A percentile compares a stretch with the other conserved stretches of the same genome.
Conservation (phyloP, 2,888 invertebrate genomes). For the Diloba caeruleocephala region DNA sequence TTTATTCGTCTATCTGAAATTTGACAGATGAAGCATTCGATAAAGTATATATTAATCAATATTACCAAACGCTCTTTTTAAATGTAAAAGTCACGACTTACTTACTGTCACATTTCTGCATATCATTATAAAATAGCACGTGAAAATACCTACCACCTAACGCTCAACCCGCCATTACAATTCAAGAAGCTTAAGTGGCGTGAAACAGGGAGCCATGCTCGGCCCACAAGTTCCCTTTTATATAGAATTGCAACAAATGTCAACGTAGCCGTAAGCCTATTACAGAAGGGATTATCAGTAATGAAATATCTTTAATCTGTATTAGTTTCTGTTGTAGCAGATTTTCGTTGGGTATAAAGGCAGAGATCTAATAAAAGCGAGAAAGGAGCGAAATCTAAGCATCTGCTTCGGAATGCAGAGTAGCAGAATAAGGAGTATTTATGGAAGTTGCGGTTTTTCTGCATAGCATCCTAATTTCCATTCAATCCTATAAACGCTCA, state of each 20-base stretch:
- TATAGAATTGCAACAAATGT: conserved; percentile 80
- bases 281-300: conserved; percentile 83
- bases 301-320: conserved; percentile 88
- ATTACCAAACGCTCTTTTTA: too few relatives aligned
- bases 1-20: too few relatives aligned
- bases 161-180: conserved; percentile 30
- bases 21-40: conserved; percentile 4
- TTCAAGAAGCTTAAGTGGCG: conserved; percentile 53
- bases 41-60: neutral
- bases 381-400: conserved; percentile 12
- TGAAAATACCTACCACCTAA: conserved; percentile 25
- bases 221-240: conserved; percentile 53
- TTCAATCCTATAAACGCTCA: too few relatives aligned
- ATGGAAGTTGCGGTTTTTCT: too few relatives aligned
- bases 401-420: conserved; percentile 4
- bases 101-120: too few relatives aligned
- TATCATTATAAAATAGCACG: neutral
- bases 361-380: conserved; percentile 19
- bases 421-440: too few relatives aligned
- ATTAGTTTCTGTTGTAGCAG: conserved; percentile 68
- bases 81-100: too few relatives aligned
- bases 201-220: conserved; percentile 48
- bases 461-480: too few relatives aligned
- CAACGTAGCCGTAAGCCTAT: conserved; percentile 82
- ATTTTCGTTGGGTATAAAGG: conserved; percentile 45